Evolutionary conservation across 2,113 vertebrate species (phyloP), one percentile per base, ranked within the genome.

Genomic region (Geothlypis trichas): DNA sequence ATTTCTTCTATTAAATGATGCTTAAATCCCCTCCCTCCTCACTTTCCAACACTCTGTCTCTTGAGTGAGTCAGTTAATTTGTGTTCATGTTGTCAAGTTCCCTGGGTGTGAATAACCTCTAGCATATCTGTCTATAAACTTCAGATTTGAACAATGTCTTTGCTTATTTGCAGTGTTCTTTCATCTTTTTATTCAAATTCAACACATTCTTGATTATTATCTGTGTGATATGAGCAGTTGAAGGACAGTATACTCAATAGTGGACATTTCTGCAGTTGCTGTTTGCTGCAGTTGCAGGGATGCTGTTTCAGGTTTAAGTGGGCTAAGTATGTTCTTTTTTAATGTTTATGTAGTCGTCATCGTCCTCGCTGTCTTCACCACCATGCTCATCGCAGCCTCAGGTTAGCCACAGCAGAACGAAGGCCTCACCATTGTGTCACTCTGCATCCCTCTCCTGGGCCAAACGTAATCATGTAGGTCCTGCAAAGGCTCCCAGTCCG

Each of bases 391-490:
- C 97, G 97, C 98, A 98, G 96, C 97, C 97, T 97, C 98, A 98
- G 97, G 98, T 96, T 98, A 98, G 98, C 98, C 97, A 98, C 98
- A 98, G 98, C 98, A 98, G 98, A 98, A 97, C 97, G 98, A 98
- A 98, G 98, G 94, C 98, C 90, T 98, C 98, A 95, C 97, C 97
- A 95, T 97, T 98, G 98, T 98, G 98, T 98, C 98, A 97, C 95
- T 98, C 98, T 96, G 98, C 98, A 96, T 98, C 98, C 97, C 97
- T 98, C 97, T 97, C 98, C 96, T 97, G 98, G 98, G 97, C 97
- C 97, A 98, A 98, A 98, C 97, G 97, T 98, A 98, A 97, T 97
- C 97, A 98, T 97, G 96, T 98, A 97, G 97, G 97, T 98, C 97
- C 97, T 98, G 98, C 98, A 97, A 98, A 98, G 95, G 97, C 97